Base-by-base conservation (phyloP, 2,797 vertebrate genomes). In the Diglossa cyanea region DNA sequence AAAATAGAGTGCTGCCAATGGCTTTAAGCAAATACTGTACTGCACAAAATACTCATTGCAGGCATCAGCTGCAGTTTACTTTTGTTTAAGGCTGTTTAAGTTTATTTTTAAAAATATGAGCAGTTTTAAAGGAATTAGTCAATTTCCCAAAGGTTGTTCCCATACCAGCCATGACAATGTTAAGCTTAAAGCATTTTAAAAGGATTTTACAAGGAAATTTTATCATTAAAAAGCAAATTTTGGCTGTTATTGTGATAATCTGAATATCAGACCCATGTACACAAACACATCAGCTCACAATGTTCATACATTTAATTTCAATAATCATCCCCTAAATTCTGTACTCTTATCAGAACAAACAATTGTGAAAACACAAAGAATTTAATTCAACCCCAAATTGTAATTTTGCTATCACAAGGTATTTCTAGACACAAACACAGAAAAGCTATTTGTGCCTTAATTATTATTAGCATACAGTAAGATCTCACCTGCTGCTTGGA, bases 401-500 rank as follows among this genome's bases (percentile, higher is more conserved):
- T 24, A 92, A 71, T 67, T 76, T 61, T 57, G 14, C 25, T 72
- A 68, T 84, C 66, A 86, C 20, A 89, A 88, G 17, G 8, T 23
- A 47, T 63, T 79, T 85, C 67, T 50, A 80, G 45, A 63, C 37
- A 71, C 17, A 93, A 73, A 65, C 35, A 47, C 5, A 40, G 39
- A 82, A 28, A 67, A 86, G 8, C 45, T 86, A 86, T 81, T 85
- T 74, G 7, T 60, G n/a, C 47, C n/a, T 81, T 78, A 86, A 74
- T 18, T 86, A 30, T 37, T 79, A 84, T 77, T 86, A 88, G 13
- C 60, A 54, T 73, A 53, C 1, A 4, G 19, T 76, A 51, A 39
- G 48, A 24, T 35, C 55, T 73, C 40, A 72, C 30, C 39, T 74
- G 44, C 67, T 62, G 17, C 66, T 45, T 40, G 4, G 37, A 85